Conservation (phyloP, 1,140 invertebrate genomes). For the Cepaea nemoralis region DNA sequence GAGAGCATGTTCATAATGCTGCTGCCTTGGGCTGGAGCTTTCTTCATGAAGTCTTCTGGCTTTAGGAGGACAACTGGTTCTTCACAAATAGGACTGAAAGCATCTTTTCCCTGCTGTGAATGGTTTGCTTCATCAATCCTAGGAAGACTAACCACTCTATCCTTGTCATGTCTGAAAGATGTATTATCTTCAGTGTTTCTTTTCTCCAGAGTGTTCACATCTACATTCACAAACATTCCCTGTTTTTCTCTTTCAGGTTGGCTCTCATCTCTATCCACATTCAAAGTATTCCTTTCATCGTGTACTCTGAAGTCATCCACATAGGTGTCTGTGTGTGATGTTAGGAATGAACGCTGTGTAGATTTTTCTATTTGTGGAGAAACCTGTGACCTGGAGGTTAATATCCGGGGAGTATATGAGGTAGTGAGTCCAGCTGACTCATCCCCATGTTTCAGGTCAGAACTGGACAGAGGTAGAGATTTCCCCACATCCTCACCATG, state of each 20-base stretch:
- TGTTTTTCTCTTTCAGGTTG: not conserved
- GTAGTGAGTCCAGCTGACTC: not conserved
- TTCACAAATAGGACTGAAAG: not conserved
- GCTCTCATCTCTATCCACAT: not conserved
- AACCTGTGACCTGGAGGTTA: not conserved
- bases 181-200: not conserved
- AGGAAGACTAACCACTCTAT: not conserved
- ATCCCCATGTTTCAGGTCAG: not conserved
- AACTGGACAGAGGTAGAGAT: not conserved
- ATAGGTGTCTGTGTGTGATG: not conserved
- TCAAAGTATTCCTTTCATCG: not conserved
- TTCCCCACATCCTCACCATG: not conserved
- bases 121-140: not conserved
- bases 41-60: constrained; percentile 48
- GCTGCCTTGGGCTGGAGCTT: not conserved
- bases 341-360: constrained; percentile 26
- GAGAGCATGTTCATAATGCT: not conserved
- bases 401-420: not conserved
- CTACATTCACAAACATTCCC: not conserved
- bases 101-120: not conserved
- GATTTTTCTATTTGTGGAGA: constrained; percentile 30
- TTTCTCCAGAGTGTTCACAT: too few relatives aligned
- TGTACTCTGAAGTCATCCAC: not conserved
- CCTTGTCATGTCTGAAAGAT: not conserved
- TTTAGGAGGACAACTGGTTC: constrained; percentile 38